A percentile compares a stretch with the other conserved stretches of the same genome.
These are phyloP conservation scores for Palythoa heliodiscus DNA, from an alignment of 92 coral and sea anemone species.

Conservation along the genomic window DNA sequence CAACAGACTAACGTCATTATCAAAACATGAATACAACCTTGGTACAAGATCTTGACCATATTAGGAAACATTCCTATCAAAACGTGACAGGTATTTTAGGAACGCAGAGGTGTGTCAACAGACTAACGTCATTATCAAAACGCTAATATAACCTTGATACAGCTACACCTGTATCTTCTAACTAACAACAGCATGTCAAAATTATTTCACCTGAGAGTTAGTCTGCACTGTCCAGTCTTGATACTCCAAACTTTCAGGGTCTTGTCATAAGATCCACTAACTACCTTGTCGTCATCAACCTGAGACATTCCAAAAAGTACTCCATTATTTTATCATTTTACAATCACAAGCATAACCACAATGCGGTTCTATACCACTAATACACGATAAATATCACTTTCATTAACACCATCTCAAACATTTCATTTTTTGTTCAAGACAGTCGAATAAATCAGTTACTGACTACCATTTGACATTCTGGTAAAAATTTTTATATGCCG, in stretches of 20 bases:
- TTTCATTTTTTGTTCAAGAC: too few species aligned
- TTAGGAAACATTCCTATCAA: background rate
- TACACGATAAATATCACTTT: too few species aligned
- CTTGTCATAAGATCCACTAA: slow-evolving; percentile 97
- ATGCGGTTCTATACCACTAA: background rate
- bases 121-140: too few species aligned
- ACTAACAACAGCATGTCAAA: background rate
- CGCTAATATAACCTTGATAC: background rate
- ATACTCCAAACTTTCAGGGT: slow-evolving; percentile 98
- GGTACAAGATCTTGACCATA: background rate
- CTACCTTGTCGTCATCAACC: slow-evolving; percentile 94
- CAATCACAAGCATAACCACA: background rate
- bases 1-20: too few species aligned
- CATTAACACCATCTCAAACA: too few species aligned
- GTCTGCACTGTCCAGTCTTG: slow-evolving; percentile 90
- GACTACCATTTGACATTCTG: too few species aligned
- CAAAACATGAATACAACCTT: too few species aligned
- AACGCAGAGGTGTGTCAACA: too few species aligned
- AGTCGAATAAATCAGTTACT: too few species aligned
- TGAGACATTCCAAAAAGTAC: slow-evolving; percentile 18
- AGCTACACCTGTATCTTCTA: background rate
- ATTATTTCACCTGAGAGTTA: slow-evolving; percentile 79
- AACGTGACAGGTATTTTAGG: too few species aligned
- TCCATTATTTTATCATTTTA: background rate
- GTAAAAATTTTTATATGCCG: too few species aligned